Base-by-base conservation (phyloP, 2,797 vertebrate species). In the Meriones psammophilus region DNA sequence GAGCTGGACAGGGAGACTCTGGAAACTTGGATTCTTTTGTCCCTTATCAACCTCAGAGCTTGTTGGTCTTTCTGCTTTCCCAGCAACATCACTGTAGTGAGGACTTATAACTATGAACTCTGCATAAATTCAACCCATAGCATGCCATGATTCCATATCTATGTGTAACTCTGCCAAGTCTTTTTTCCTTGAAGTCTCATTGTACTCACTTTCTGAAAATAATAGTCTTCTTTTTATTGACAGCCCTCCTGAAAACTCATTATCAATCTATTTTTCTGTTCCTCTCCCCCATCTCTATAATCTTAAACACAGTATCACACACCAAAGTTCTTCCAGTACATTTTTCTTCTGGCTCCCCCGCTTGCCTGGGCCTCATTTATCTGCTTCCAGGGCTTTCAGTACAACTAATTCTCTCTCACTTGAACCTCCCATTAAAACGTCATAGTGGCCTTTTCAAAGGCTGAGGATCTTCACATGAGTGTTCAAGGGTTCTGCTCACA, bases 381-480 rank as follows among this genome's bases (percentile, higher is more conserved):
- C 84, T 94, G 88, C 50, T 62, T 92, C 62, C 20, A 85, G 6
- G 76, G 58, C 42, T 86, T 76, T 87, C 30, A 73, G 10, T 26
- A 39, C 13, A 56, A 26, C n/a, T 60, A 74, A 54, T 69, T 93
- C 58, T 58, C 46, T 60, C 90, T 90, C 4, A 0, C 54, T 76
- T 80, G 95, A 88, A 89, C 87, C 88, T 92, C 58, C 85, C 62
- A 36, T 83, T 92, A 87, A 94, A 93, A 69, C 3, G 9, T 46
- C 74, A 80, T 46, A 80, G 17, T 46, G 73, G 66, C 60, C 58
- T 94, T 94, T 94, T 46, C 46, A 93, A 88, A 81, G 66, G 80
- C 88, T 76, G 24, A 26, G 56, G 1, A 66, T 86, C 80, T 94
- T 94, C 73, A n/a, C 42, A 46, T 88, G 66, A 46, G 66, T 4